Percentiles rank a stretch among this genome's conserved stretches.
These are phyloP conservation scores for Dendrocincla tyrannina DNA, from an alignment of 2,797 vertebrate genomes.

Conservation along the genomic window DNA sequence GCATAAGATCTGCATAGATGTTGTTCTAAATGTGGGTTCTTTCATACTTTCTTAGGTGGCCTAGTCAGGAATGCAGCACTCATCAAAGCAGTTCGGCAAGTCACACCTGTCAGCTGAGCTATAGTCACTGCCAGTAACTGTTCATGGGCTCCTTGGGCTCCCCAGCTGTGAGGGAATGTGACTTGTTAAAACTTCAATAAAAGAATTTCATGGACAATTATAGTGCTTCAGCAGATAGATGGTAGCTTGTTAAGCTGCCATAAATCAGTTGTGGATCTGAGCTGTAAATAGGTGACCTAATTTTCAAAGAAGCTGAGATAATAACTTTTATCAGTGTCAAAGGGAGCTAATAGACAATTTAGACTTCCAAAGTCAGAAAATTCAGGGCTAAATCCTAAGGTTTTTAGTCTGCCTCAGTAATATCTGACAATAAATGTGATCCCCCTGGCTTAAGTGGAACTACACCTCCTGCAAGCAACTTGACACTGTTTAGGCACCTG, in stretches of 20 bases:
- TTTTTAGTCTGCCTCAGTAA: neutral
- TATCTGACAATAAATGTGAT: neutral
- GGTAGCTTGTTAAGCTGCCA: slow-evolving; percentile 62
- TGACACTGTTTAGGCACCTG: neutral
- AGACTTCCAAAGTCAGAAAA: neutral
- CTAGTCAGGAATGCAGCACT: neutral
- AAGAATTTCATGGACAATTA: slow-evolving; percentile 69
- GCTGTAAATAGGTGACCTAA: slow-evolving; percentile 61
- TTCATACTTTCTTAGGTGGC: neutral
- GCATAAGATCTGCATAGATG: neutral
- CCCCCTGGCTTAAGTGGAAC: neutral
- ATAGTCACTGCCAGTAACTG: neutral
- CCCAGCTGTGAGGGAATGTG: slow-evolving; percentile 64
- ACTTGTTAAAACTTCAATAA: slow-evolving; percentile 61
- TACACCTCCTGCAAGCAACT: neutral
- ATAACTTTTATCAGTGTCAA: slow-evolving; percentile 23
- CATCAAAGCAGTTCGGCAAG: slow-evolving; percentile 21
- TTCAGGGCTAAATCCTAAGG: neutral
- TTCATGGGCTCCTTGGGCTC: neutral
- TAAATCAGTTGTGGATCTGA: slow-evolving; percentile 59
- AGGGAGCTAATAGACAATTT: neutral
- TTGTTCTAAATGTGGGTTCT: neutral
- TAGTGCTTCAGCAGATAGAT: slow-evolving; percentile 43
- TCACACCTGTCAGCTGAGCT: slow-evolving; percentile 46
- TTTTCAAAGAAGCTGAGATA: slow-evolving; percentile 48